phyloP scores from a whole-genome alignment of 2,888 invertebrate species.

The Anoplius nigerrimus region DNA sequence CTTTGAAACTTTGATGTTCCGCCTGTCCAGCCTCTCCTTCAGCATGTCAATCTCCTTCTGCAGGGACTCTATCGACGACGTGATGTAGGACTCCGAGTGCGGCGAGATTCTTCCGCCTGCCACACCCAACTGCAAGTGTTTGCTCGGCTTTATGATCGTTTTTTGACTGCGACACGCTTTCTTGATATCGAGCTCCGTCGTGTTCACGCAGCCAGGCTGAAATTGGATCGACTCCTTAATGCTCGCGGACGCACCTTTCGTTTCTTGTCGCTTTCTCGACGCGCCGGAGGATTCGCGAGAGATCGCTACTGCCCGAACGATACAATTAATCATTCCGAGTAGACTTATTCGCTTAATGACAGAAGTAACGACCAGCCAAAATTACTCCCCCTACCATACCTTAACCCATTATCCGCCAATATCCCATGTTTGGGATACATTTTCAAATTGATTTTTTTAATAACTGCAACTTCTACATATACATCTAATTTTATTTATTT shows the following conservation, averaged over 20 bases:
- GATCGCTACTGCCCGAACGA: no score
- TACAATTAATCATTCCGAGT: no score
- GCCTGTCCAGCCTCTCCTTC: conserved; percentile 87
- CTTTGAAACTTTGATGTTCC: conserved; percentile 94
- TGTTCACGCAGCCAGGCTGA: conserved; percentile 98
- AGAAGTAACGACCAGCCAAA: no score
- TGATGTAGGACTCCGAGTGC: conserved; percentile 70
- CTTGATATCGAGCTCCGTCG: conserved; percentile 98
- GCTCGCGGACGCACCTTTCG: no score
- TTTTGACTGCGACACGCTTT: conserved; percentile 88
- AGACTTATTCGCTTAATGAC: no score
- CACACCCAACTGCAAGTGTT: conserved; percentile 73
- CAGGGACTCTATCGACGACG: conserved; percentile 77
- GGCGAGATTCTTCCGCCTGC: conserved; percentile 79
- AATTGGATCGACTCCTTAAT: conserved; percentile 10
- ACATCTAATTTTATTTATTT: no score
- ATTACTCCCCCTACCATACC: no score
- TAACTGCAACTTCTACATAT: no score
- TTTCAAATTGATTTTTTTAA: no score
- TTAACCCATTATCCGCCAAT: no score
- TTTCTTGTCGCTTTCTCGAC: no score
- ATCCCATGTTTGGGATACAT: no score
- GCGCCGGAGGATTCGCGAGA: background rate
- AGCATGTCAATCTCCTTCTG: conserved; percentile 85
- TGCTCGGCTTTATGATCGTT: conserved; percentile 73